Evolutionary conservation across 2,888 invertebrate species (phyloP), one percentile per base, ranked within the genome.

Genomic region (Caenorhabditis sulstoni): DNA sequence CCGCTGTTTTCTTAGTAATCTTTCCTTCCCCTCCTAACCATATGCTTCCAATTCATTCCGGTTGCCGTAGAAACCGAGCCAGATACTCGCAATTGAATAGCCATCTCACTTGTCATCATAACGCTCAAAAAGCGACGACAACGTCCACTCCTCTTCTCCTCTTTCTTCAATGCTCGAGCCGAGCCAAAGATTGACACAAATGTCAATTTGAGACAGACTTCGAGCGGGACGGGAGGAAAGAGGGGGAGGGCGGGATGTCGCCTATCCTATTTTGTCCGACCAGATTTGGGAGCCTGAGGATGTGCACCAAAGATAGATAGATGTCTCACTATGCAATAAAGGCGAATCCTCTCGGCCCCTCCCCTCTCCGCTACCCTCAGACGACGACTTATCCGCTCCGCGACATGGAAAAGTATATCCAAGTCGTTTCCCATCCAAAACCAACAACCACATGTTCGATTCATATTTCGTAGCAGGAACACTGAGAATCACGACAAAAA

Each of bases 271-370:
- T 71, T 57, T 29, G 29, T 3, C 7, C 29, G 73, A 41, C 14
- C 18, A 47, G 61, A 61, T 71, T 71, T 49, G 55, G 58, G 58
- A 22, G 35, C 5, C 41, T 41, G 22, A 37, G 58, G 64, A 73
- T 49, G 29, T 29, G 73, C 64, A 73, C 64, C 73, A 73, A 73
- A 73, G 73, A 73, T 64, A 71, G 71, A 71, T 37, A 14, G 41
- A 14, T 73, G 73, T 73, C 73, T 73, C 70, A 61, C 55, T 70
- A 57, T 44, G 73, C 64, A 73, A 73, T 73, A 73, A 64, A 73
- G 50, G 57, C 55, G 62, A 57, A 62, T 49, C 53, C 62, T 58
- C 52, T 49, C 64, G 35, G 11, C 44, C 41, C 20, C 41, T 8
- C 58, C 58, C 41, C 58, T 37, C 3, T 35, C 39, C n/a, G 23